Evolutionary conservation across 1,140 invertebrate genomes (phyloP).

Genomic region (Brachionus rotundiformis): DNA sequence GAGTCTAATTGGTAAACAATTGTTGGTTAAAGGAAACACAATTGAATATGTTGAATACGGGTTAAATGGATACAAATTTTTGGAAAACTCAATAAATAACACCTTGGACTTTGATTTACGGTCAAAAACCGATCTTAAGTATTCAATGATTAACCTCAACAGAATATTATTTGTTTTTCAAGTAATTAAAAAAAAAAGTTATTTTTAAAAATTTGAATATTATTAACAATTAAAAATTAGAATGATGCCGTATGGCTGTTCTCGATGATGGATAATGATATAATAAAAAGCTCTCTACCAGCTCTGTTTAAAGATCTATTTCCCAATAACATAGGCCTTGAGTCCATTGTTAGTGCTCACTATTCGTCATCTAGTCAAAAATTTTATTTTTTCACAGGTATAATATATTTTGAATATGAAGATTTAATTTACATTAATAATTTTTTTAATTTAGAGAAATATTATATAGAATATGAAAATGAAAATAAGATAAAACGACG

Average conservation of each 20-base stretch:
- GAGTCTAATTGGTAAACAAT: neutral
- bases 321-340: constrained; percentile 21
- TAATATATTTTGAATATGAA: neutral
- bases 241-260: constrained; percentile 28
- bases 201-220: neutral
- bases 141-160: constrained; percentile 38
- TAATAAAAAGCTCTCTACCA: constrained; percentile 3
- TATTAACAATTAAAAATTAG: neutral
- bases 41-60: constrained; percentile 31
- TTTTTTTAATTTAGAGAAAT: constrained; percentile 4
- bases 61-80: constrained; percentile 11
- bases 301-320: neutral
- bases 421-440: neutral
- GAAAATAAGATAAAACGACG: neutral
- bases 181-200: neutral
- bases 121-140: constrained; percentile 29
- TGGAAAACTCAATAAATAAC: neutral
- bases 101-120: neutral
- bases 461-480: constrained; percentile 47
- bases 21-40: neutral
- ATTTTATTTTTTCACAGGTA: constrained; percentile 49
- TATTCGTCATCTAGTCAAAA: constrained; percentile 21
- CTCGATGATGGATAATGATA: constrained; percentile 9
- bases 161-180: constrained; percentile 45
- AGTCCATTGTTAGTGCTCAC: constrained; percentile 1